Evolutionary conservation across 2,888 invertebrate genomes (phyloP).

Genomic region (Hedychridium roseum): DNA sequence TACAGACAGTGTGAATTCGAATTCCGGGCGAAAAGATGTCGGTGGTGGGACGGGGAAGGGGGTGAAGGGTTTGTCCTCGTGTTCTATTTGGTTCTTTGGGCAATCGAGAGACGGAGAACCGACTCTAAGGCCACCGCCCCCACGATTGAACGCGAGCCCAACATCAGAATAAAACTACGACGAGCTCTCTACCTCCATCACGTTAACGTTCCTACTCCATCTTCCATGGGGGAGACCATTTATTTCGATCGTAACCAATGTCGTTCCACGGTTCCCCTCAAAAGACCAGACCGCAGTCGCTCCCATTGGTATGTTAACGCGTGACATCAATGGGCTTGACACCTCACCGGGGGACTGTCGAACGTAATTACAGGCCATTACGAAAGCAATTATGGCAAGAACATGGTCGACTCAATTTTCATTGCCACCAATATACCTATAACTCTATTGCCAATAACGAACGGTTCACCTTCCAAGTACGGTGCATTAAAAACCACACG

Average conservation of each 20-base stretch:
- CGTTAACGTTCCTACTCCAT: conserved; percentile 51
- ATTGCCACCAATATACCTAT: background rate
- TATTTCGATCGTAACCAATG: conserved; percentile 47
- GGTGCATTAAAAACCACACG: no score
- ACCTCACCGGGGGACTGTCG: no score
- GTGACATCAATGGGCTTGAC: background rate
- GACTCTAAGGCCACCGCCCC: conserved; percentile 23
- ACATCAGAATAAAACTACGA: conserved; percentile 46
- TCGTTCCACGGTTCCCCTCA: conserved; percentile 37
- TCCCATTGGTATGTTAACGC: conserved; percentile 19
- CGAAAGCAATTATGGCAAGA: no score
- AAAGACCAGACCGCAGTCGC: conserved; percentile 28
- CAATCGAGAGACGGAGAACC: conserved; percentile 31
- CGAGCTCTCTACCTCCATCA: conserved; percentile 39
- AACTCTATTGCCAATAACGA: no score
- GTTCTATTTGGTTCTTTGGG: conserved; percentile 29
- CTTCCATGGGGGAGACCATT: conserved; percentile 45
- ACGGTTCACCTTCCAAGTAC: no score
- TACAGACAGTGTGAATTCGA: no score
- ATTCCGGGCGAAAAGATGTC: no score
- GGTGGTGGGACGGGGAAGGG: no score
- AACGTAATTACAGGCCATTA: no score
- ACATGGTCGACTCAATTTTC: no score
- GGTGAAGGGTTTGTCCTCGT: no score
- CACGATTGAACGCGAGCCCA: conserved; percentile 43